Base-by-base conservation (phyloP, 2,113 vertebrate genomes). In the Mirounga angustirostris region DNA sequence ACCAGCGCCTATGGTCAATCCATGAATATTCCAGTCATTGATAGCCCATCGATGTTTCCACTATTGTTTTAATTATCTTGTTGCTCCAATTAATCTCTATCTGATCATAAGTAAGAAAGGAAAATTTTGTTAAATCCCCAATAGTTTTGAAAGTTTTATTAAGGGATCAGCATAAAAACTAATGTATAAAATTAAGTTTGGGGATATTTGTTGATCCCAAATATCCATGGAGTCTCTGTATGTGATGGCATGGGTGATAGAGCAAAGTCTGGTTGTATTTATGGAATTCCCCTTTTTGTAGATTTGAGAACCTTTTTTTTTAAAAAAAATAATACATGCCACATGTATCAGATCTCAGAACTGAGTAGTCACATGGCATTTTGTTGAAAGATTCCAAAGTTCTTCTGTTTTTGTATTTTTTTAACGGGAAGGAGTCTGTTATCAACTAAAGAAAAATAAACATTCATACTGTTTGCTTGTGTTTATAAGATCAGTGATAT, bases 381-480 rank as follows among this genome's bases (percentile, higher is more conserved):
- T 88, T 88, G n/a, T 92, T 61, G 61, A 54, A 96, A 96, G 16
- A 91, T 11, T 65, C 59, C 40, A 54, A 88, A 83, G 11, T 36
- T 81, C 22, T 74, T 82, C 22, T 89, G 7, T 82, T 13, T 54
- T 58, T 56, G 67, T 59, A 67, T n/a, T 46, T 80, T 92, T 78
- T 71, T 71, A 1, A 95, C 26, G 30, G 26, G 82, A 84, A 89
- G 46, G 30, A 88, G 52, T 4, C 28, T 89, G 71, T 71, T 97
- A 96, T 59, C 90, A 89, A 52, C 19, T n/a, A 65, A 96, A 91
- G 73, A 67, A 97, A 95, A 91, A 85, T 36, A 96, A 97, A 73
- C 86, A 95, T 36, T 11, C 30, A 52, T 54, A 86, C 59, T 74
- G 28, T 89, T 96, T 95, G 40, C 58, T 94, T 92, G 46, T 91